Evolutionary conservation across 2,888 invertebrate species (phyloP).

Genomic region (Drosophila anomalata): DNA sequence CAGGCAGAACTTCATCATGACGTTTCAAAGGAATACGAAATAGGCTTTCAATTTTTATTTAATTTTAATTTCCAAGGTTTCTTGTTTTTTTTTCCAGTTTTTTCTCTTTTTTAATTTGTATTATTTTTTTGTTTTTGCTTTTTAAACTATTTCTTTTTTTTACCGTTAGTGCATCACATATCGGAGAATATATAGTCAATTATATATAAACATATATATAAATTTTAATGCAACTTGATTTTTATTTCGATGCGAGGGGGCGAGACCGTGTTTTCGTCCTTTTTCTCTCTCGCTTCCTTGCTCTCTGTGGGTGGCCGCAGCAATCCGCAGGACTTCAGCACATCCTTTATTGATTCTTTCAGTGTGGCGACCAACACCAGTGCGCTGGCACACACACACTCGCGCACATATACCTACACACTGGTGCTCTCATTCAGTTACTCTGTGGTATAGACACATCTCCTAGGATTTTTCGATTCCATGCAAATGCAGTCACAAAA

Average conservation of each 20-base stretch:
- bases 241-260: not conserved
- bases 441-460: conserved; percentile 75
- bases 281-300: conserved; percentile 30
- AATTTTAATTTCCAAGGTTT: not conserved
- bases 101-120: not conserved
- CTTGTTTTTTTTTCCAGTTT: not conserved
- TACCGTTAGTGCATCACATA: not conserved
- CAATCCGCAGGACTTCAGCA: conserved; percentile 63
- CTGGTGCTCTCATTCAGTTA: conserved; percentile 6
- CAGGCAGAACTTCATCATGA: conserved; percentile 64
- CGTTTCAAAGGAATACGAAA: conserved; percentile 14
- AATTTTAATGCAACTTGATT: too few relatives aligned
- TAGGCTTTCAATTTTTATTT: not conserved
- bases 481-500: conserved; percentile 26
- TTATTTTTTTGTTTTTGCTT: not conserved
- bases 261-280: conserved; percentile 29
- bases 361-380: conserved; percentile 59
- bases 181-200: not conserved
- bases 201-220: not conserved
- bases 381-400: conserved; percentile 48
- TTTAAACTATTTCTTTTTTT: not conserved
- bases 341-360: conserved; percentile 82
- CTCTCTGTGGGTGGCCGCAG: conserved; percentile 28
- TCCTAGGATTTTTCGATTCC: conserved; percentile 57
- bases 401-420: conserved; percentile 67